phyloP scores from a whole-genome alignment of 1,140 invertebrate species.

The Drosophila nannoptera region DNA sequence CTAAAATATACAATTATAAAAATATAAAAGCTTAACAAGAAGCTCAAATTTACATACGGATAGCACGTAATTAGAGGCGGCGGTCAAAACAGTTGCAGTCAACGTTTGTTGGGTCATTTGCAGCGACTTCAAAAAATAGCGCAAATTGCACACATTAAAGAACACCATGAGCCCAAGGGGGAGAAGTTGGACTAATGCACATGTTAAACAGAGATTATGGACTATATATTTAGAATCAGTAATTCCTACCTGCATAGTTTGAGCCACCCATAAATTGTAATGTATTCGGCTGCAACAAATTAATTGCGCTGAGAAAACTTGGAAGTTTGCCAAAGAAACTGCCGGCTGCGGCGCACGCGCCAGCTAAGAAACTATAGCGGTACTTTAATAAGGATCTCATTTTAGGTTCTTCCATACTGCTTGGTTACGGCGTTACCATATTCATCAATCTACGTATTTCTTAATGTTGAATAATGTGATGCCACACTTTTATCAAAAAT shows the following conservation, averaged over 20 bases:
- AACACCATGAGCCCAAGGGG: slow-evolving; percentile 80
- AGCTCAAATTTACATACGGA: slow-evolving; percentile 79
- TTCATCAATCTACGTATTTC: background rate
- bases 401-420: background rate
- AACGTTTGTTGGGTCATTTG: slow-evolving; percentile 81
- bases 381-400: slow-evolving; percentile 53
- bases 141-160: slow-evolving; percentile 81
- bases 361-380: slow-evolving; percentile 69
- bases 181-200: slow-evolving; percentile 35
- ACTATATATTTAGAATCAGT: background rate
- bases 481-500: background rate
- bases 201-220: slow-evolving; percentile 26
- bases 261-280: background rate
- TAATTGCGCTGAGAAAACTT: slow-evolving; percentile 47
- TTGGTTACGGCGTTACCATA: slow-evolving; percentile 13
- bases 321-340: slow-evolving; percentile 74
- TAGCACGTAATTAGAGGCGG: slow-evolving; percentile 82
- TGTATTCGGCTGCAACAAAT: slow-evolving; percentile 16
- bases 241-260: slow-evolving; percentile 32
- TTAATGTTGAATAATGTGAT: background rate
- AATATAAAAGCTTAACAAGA: background rate
- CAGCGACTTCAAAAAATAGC: slow-evolving; percentile 82
- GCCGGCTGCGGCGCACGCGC: slow-evolving; percentile 67
- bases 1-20: slow-evolving; percentile 21
- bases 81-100: slow-evolving; percentile 80